Percentiles rank a stretch among this genome's conserved stretches.
phyloP scores from a whole-genome alignment of 2,113 vertebrate genomes.

The Promerops cafer region DNA sequence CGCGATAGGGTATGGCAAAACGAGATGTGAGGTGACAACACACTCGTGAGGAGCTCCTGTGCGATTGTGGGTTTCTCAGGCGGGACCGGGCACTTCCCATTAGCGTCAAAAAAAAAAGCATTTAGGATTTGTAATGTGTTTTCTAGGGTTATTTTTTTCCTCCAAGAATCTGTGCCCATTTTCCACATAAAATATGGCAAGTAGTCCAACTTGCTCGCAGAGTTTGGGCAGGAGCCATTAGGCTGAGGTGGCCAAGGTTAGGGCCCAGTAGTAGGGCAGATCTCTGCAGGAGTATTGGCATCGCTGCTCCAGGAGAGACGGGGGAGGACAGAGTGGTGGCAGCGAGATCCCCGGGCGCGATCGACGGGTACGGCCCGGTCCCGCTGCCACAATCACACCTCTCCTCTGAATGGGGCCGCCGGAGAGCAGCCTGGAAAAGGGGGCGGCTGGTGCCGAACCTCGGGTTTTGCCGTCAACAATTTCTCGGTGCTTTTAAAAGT shows the following conservation, averaged over 20 bases:
- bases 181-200: background rate
- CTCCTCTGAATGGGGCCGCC: background rate
- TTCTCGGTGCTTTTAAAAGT: background rate
- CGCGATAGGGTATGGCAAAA: background rate
- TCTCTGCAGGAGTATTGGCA: slow-evolving; percentile 21
- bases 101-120: background rate
- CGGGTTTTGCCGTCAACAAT: background rate
- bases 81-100: background rate
- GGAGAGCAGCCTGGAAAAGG: background rate
- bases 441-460: background rate
- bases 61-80: background rate
- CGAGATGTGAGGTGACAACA: background rate
- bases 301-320: background rate
- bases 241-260: background rate
- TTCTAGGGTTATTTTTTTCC: background rate
- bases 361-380: background rate
- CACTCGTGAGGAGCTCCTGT: background rate
- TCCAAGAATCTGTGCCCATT: background rate
- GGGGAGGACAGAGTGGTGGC: background rate
- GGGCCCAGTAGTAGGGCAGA: slow-evolving; percentile 22
- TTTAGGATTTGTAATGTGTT: background rate
- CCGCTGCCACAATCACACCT: background rate
- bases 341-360: background rate
- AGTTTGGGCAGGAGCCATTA: slow-evolving; percentile 18
- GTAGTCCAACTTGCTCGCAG: background rate